phyloP scores from a whole-genome alignment of 2,113 vertebrate species.

The Elaphurus davidianus region DNA sequence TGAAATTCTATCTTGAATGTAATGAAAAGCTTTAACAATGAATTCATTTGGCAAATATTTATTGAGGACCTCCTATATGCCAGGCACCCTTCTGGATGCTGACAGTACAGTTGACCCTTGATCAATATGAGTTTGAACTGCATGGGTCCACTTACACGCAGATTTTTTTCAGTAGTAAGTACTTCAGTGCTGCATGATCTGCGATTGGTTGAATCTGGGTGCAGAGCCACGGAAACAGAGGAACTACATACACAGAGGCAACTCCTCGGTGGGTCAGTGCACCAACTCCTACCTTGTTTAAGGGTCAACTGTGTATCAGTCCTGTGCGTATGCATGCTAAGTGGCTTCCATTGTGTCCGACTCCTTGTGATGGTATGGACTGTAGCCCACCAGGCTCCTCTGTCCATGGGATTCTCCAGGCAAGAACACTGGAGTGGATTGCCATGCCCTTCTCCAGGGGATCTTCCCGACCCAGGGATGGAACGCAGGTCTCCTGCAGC shows the following conservation, averaged over 20 bases:
- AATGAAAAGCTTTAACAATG: background rate
- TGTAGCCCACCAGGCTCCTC: background rate
- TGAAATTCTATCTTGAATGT: background rate
- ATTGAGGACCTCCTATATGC: background rate
- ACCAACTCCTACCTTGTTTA: background rate
- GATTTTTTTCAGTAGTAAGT: background rate
- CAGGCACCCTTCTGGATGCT: background rate
- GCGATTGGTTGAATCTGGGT: background rate
- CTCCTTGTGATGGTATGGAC: background rate
- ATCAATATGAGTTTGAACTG: background rate
- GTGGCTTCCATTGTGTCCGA: background rate
- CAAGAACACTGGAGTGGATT: background rate
- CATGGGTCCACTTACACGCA: background rate
- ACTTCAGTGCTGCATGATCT: background rate
- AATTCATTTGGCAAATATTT: background rate
- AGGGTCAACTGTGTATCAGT: background rate
- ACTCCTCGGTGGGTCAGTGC: background rate
- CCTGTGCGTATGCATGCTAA: background rate
- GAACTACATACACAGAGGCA: background rate
- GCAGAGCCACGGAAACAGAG: background rate
- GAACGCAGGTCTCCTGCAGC: background rate
- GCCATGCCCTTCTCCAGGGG: background rate
- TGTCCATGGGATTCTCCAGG: background rate
- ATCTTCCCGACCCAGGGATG: background rate
- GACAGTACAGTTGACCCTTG: background rate